Percentiles rank a stretch among this genome's conserved stretches.
phyloP scores from a whole-genome alignment of 2,113 vertebrate genomes.

The Epinephelus lanceolatus region DNA sequence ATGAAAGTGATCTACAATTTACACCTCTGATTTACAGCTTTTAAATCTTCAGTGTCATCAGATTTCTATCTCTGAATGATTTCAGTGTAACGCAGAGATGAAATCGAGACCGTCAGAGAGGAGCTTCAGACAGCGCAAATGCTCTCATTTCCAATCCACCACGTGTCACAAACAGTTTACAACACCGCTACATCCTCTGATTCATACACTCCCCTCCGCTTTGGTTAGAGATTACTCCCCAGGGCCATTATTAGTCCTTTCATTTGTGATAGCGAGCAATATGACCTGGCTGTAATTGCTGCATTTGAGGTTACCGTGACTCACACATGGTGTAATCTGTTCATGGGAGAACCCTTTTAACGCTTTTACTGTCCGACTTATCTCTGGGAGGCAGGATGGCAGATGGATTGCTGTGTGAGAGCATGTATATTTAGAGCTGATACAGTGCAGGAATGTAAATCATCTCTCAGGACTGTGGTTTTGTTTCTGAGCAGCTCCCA shows the following conservation, averaged over 20 bases:
- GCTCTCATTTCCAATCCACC: neutral
- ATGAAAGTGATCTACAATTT: constrained; percentile 1
- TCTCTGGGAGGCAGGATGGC: constrained; percentile 46
- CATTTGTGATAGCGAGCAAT: constrained; percentile 30
- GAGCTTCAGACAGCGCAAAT: constrained; percentile 18
- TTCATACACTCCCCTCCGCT: neutral
- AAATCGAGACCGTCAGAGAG: constrained; percentile 20
- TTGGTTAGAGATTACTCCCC: neutral
- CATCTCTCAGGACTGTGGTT: constrained; percentile 44
- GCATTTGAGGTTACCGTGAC: constrained; percentile 33
- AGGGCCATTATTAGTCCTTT: neutral
- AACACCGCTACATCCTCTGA: constrained; percentile 27
- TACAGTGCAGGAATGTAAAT: constrained; percentile 59
- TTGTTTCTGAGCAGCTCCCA: constrained; percentile 34
- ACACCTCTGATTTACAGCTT: constrained; percentile 37
- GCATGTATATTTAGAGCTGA: constrained; percentile 70
- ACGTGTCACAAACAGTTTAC: constrained; percentile 22
- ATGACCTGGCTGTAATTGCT: constrained; percentile 37
- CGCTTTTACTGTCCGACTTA: constrained; percentile 49
- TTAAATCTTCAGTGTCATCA: constrained; percentile 9
- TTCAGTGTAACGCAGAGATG: constrained; percentile 33
- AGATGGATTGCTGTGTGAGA: constrained; percentile 59
- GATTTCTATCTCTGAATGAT: constrained; percentile 9
- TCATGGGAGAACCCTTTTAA: constrained; percentile 56
- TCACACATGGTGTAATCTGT: constrained; percentile 40